Conservation (phyloP, 2,113 vertebrate genomes). For the Neofelis nebulosa region DNA sequence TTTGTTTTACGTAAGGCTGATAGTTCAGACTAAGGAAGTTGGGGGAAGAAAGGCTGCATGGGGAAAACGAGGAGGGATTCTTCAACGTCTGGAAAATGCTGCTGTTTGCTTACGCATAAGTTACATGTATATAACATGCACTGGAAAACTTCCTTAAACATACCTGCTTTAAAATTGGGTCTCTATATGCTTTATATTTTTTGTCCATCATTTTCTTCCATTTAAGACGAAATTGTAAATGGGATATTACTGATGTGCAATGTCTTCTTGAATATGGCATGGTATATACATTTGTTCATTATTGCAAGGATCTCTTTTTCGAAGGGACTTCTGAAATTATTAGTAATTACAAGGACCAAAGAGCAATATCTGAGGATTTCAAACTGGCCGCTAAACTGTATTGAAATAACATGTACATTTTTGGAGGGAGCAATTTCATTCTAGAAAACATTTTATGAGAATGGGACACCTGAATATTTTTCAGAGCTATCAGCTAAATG, state of each 20-base stretch:
- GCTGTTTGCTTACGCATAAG: neutral
- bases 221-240: neutral
- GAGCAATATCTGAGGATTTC: slow-evolving; percentile 4
- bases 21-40: slow-evolving; percentile 14
- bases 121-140: neutral
- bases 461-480: slow-evolving; percentile 30
- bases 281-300: neutral
- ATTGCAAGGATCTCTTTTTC: neutral
- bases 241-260: neutral
- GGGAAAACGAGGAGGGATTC: neutral
- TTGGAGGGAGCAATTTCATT: neutral
- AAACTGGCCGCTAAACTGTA: neutral
- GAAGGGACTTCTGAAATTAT: neutral
- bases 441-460: slow-evolving; percentile 2
- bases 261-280: neutral
- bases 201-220: neutral
- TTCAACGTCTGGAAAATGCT: neutral
- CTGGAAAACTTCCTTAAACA: neutral
- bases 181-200: neutral
- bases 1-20: slow-evolving; percentile 64
- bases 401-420: neutral
- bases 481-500: neutral
- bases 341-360: neutral
- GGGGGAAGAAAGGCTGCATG: neutral
- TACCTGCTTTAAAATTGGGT: neutral